A percentile compares a stretch with the other conserved stretches of the same genome.
These are phyloP conservation scores for Phyllopteryx taeniolatus DNA, from an alignment of 2,113 vertebrate species.

Conservation along the genomic window DNA sequence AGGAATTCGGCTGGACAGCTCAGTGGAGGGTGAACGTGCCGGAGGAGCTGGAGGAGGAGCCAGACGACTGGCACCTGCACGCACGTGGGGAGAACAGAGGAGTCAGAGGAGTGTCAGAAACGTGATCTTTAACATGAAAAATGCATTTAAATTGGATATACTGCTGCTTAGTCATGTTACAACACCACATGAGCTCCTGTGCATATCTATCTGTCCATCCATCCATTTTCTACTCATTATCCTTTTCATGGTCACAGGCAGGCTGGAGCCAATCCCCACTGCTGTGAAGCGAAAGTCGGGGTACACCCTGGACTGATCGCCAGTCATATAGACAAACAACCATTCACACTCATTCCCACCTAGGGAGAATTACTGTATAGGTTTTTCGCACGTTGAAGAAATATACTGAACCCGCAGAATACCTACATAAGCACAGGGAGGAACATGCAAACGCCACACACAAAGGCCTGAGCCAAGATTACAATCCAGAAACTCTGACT, in stretches of 20 bases:
- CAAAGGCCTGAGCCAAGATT: no score
- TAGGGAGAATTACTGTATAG: no score
- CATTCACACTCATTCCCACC: background rate
- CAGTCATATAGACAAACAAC: background rate
- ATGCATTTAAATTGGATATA: background rate
- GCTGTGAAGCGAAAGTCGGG: no score
- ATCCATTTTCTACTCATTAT: no score
- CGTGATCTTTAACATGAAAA: background rate
- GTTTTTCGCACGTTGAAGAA: no score
- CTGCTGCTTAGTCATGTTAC: background rate
- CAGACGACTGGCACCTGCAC: conserved; percentile 72
- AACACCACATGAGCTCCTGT: background rate
- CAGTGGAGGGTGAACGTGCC: conserved; percentile 86
- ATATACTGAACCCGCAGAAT: no score
- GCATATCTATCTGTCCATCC: no score
- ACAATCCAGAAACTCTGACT: no score
- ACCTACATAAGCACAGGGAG: no score
- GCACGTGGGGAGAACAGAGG: conserved; percentile 1
- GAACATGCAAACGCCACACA: no score
- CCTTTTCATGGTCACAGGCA: no score
- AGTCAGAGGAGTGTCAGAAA: background rate
- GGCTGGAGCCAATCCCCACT: background rate
- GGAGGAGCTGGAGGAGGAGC: conserved; percentile 88
- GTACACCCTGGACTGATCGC: no score
- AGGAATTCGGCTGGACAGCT: conserved; percentile 81